These are phyloP conservation scores for Phataginus tricuspis DNA, from an alignment of 2,797 vertebrate genomes.

Conservation along the genomic window DNA sequence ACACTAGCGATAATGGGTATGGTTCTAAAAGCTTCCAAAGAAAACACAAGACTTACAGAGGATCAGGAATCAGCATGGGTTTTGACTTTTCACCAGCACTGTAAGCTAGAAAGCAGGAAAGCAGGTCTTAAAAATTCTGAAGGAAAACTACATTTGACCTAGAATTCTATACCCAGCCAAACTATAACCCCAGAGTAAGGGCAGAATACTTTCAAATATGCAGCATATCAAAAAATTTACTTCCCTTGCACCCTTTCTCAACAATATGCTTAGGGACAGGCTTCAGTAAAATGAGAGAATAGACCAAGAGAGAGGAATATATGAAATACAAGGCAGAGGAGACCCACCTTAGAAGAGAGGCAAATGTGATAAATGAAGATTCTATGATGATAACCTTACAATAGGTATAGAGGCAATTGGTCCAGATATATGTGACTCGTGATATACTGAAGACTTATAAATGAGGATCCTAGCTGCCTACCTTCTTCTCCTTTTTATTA, in stretches of 20 bases:
- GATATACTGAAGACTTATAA: not conserved
- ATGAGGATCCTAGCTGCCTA: not conserved
- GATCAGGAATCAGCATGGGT: not conserved
- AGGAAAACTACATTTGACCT: not conserved
- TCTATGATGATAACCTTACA: not conserved
- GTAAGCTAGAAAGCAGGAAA: not conserved
- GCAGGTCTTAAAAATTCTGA: not conserved
- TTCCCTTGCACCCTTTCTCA: not conserved
- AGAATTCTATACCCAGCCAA: constrained; percentile 17
- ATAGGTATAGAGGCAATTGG: too few relatives aligned
- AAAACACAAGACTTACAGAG: not conserved
- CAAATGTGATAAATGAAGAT: not conserved
- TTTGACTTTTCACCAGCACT: not conserved
- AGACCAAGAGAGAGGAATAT: not conserved
- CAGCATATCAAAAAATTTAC: not conserved
- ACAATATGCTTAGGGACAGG: not conserved
- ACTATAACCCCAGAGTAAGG: not conserved
- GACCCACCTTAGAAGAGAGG: not conserved
- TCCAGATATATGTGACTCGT: not conserved
- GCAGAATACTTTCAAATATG: not conserved
- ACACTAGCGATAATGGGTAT: not conserved
- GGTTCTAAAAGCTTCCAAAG: not conserved
- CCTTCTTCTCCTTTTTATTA: not conserved
- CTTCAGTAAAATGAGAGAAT: not conserved
- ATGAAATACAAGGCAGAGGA: not conserved